Evolutionary conservation across 1,140 invertebrate species (phyloP).

Genomic region (Platyura marginata): DNA sequence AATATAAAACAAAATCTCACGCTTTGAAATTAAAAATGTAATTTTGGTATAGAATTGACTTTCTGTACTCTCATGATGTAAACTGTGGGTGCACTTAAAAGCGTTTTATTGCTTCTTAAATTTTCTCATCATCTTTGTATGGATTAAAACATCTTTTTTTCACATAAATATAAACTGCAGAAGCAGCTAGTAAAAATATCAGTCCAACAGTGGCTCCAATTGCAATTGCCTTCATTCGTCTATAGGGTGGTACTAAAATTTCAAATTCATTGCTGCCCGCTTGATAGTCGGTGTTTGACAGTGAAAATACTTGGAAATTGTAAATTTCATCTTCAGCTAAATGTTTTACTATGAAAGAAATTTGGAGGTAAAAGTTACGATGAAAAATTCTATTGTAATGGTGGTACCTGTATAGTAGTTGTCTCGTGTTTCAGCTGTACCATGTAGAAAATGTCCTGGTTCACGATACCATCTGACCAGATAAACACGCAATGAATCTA

Average conservation of each 20-base stretch:
- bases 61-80: too few species aligned
- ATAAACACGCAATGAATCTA: conserved; percentile 34
- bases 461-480: conserved; percentile 39
- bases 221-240: conserved; percentile 36
- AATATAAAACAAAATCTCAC: too few species aligned
- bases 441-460: conserved; percentile 32
- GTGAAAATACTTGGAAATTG: conserved; percentile 42
- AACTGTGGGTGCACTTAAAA: too few species aligned
- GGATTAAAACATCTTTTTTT: conserved; percentile 12
- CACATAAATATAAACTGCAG: conserved; percentile 36
- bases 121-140: conserved; percentile 2
- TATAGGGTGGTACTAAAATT: conserved; percentile 38
- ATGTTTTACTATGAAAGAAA: conserved; percentile 31
- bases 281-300: conserved; percentile 32
- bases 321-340: conserved; percentile 44
- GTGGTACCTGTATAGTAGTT: conserved; percentile 38
- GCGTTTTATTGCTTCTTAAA: neutral
- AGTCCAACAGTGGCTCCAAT: conserved; percentile 40
- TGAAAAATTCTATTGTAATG: too few species aligned
- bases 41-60: too few species aligned
- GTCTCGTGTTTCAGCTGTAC: conserved; percentile 38
- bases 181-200: conserved; percentile 31
- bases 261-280: conserved; percentile 32
- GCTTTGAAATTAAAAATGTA: too few species aligned
- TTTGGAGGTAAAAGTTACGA: too few species aligned